phyloP scores from a whole-genome alignment of 2,888 invertebrate genomes.

The Drosophila recens region DNA sequence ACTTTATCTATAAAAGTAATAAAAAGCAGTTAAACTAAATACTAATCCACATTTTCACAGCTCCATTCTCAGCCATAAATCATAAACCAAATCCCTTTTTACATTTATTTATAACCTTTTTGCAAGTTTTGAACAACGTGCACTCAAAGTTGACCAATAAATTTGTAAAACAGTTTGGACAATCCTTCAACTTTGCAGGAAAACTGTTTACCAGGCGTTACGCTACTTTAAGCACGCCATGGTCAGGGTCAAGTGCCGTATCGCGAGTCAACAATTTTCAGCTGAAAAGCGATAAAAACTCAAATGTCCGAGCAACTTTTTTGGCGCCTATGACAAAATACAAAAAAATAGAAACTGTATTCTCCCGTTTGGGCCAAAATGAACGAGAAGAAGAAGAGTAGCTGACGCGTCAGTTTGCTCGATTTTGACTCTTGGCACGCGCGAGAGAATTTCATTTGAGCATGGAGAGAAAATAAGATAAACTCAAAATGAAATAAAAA shows the following conservation, averaged over 20 bases:
- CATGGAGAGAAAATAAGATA: slow-evolving; percentile 13
- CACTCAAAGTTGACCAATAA: slow-evolving; percentile 26
- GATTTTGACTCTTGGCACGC: slow-evolving; percentile 58
- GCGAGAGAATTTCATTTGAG: slow-evolving; percentile 47
- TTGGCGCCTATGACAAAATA: slow-evolving; percentile 54
- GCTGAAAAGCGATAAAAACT: slow-evolving; percentile 36
- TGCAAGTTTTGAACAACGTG: slow-evolving; percentile 19
- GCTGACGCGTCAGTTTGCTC: slow-evolving; percentile 37
- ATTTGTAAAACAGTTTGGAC: slow-evolving; percentile 25
- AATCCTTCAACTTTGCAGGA: slow-evolving; percentile 46
- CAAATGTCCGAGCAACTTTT: slow-evolving; percentile 46
- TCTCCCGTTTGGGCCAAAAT: slow-evolving; percentile 15
- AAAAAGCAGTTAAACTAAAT: background rate
- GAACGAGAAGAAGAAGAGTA: slow-evolving; percentile 1
- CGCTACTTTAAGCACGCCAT: slow-evolving; percentile 48
- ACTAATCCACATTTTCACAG: background rate
- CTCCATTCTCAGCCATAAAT: background rate
- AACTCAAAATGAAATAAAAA: slow-evolving; percentile 36
- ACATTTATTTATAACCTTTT: slow-evolving; percentile 11
- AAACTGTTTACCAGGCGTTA: slow-evolving; percentile 48
- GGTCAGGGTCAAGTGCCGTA: slow-evolving; percentile 40
- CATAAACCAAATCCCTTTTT: background rate
- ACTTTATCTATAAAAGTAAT: background rate
- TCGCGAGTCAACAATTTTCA: slow-evolving; percentile 24
- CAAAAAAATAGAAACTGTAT: slow-evolving; percentile 13